These are phyloP conservation scores for Spisula solida DNA, from an alignment of 2,888 invertebrate species.

Conservation along the genomic window DNA sequence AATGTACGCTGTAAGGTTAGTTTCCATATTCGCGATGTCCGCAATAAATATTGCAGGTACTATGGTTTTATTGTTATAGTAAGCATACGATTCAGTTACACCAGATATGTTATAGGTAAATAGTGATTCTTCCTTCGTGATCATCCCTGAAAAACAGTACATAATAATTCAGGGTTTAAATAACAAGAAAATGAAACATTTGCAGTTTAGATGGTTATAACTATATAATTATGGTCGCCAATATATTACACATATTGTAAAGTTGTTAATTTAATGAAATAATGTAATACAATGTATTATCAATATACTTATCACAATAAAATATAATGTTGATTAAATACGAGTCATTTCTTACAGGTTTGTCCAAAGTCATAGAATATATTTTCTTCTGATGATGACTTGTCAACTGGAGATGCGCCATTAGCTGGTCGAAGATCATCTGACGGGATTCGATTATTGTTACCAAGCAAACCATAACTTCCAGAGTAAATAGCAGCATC, in stretches of 20 bases:
- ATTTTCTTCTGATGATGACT: slow-evolving; percentile 34
- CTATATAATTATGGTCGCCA: no score
- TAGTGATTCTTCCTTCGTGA: slow-evolving; percentile 21
- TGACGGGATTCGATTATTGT: slow-evolving; percentile 45
- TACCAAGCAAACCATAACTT: slow-evolving; percentile 53
- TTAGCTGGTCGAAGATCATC: slow-evolving; percentile 49
- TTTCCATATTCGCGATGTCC: slow-evolving; percentile 12
- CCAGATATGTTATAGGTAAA: slow-evolving; percentile 41
- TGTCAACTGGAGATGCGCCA: neutral
- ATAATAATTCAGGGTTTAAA: no score
- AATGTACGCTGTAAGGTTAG: neutral
- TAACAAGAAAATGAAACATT: no score
- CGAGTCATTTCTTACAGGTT: slow-evolving; percentile 43
- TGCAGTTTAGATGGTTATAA: no score
- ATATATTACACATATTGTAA: no score
- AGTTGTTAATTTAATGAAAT: no score
- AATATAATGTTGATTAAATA: no score
- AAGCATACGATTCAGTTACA: neutral
- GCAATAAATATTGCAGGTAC: slow-evolving; percentile 28
- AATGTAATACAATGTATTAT: no score
- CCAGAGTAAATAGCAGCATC: neutral
- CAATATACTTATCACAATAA: no score
- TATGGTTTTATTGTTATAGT: slow-evolving; percentile 40
- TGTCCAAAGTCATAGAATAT: slow-evolving; percentile 42
- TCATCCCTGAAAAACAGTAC: slow-evolving; percentile 30